Conservation (phyloP, 1,140 invertebrate genomes). For the Cydia amplana region DNA sequence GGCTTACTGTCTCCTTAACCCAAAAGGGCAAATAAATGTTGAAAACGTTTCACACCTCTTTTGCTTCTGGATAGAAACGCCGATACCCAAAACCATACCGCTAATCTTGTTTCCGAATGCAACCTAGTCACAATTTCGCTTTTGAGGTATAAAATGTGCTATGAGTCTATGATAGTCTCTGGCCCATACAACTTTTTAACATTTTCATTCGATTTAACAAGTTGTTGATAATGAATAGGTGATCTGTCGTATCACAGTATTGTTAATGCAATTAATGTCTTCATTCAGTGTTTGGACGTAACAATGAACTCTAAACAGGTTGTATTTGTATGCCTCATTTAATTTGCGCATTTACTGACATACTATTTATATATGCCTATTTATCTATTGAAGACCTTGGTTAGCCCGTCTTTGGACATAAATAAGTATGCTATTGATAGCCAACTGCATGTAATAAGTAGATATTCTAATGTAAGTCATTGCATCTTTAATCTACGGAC, state of each 20-base stretch:
- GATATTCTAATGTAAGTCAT: background rate
- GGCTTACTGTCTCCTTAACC: too few species aligned
- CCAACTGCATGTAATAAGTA: background rate
- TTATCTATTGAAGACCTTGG: conserved; percentile 1
- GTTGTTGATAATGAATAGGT: conserved; percentile 42
- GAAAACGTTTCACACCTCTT: background rate
- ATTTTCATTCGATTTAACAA: conserved; percentile 26
- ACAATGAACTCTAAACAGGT: conserved; percentile 12
- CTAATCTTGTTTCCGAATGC: background rate
- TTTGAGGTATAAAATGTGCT: background rate
- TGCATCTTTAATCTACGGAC: too few species aligned
- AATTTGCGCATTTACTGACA: background rate
- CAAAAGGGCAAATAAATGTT: background rate
- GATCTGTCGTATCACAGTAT: conserved; percentile 33
- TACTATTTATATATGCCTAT: background rate
- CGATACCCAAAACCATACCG: background rate
- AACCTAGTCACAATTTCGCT: conserved; percentile 40
- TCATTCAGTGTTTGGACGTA: conserved; percentile 29
- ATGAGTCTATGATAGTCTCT: background rate
- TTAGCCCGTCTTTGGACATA: conserved; percentile 6
- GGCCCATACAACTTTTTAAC: background rate
- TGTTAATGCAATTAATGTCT: conserved; percentile 37
- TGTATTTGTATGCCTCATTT: conserved; percentile 1
- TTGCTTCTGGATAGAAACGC: background rate
- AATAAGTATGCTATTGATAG: background rate